Percentiles rank a stretch among this genome's conserved stretches.
phyloP scores from a whole-genome alignment of 2,113 vertebrate species.

The Empidonax alnorum region DNA sequence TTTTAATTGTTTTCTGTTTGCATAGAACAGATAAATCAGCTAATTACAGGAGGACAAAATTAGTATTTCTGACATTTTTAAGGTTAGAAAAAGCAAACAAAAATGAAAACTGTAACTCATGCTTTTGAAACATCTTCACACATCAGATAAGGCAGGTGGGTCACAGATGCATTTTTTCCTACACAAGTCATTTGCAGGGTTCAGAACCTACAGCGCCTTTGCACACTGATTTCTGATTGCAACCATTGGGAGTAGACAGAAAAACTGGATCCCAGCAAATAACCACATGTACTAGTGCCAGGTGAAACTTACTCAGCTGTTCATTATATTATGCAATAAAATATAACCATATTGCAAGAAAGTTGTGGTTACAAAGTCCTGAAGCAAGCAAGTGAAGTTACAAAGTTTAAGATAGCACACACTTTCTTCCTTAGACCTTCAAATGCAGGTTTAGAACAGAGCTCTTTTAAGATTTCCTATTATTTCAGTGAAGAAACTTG shows the following conservation, averaged over 20 bases:
- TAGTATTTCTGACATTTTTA: background rate
- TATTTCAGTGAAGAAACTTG: background rate
- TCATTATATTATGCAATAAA: conserved; percentile 16
- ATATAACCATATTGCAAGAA: background rate
- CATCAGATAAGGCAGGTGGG: background rate
- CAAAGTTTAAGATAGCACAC: background rate
- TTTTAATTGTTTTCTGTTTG: background rate
- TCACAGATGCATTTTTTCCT: background rate
- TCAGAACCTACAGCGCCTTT: background rate
- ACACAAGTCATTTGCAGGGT: background rate
- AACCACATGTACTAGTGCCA: background rate
- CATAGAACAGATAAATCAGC: background rate
- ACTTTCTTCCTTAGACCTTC: background rate
- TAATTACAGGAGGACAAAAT: background rate
- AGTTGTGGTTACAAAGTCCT: background rate
- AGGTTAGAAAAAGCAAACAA: background rate
- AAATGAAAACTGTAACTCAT: background rate
- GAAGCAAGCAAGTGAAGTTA: background rate
- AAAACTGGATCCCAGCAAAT: conserved; percentile 3
- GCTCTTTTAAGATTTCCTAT: background rate
- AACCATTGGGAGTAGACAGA: background rate
- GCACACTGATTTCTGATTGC: background rate
- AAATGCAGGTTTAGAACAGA: background rate
- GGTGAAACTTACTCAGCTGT: background rate
- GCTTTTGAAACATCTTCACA: background rate